phyloP scores from a whole-genome alignment of 2,888 invertebrate species.

The Sphaerophoria taeniata region DNA sequence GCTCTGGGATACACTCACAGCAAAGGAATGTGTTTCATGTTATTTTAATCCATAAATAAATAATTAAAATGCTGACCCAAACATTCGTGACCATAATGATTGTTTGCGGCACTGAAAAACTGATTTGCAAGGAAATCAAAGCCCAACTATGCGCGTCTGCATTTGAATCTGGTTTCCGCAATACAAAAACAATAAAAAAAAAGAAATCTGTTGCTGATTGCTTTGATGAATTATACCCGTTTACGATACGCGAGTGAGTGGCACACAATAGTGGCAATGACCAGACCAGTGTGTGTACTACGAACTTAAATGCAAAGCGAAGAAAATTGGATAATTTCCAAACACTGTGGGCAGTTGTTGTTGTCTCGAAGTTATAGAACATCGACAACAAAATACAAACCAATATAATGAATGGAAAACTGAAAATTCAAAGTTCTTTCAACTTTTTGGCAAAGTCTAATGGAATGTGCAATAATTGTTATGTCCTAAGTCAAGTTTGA shows the following conservation, averaged over 20 bases:
- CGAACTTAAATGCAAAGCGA: neutral
- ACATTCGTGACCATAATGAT: neutral
- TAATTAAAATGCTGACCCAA: neutral
- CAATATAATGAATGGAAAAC: conserved; percentile 4
- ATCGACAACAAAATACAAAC: neutral
- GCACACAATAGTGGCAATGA: conserved; percentile 1
- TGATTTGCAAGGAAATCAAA: conserved; percentile 2
- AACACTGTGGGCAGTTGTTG: conserved; percentile 12
- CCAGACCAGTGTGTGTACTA: neutral
- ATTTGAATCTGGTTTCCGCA: conserved; percentile 20
- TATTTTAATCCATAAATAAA: neutral
- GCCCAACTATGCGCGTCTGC: neutral
- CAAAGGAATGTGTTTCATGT: neutral
- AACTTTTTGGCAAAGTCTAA: neutral
- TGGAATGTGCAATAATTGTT: neutral
- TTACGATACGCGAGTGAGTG: neutral
- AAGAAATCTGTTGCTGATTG: neutral
- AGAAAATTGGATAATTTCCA: conserved; percentile 30
- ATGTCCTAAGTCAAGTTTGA: neutral
- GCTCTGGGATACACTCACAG: neutral
- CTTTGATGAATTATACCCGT: neutral
- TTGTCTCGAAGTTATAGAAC: conserved; percentile 5
- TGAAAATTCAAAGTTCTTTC: neutral
- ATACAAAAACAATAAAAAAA: neutral
- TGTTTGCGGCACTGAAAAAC: neutral